Conservation (phyloP, 1,140 invertebrate species). For the Magallana ariakensis region DNA sequence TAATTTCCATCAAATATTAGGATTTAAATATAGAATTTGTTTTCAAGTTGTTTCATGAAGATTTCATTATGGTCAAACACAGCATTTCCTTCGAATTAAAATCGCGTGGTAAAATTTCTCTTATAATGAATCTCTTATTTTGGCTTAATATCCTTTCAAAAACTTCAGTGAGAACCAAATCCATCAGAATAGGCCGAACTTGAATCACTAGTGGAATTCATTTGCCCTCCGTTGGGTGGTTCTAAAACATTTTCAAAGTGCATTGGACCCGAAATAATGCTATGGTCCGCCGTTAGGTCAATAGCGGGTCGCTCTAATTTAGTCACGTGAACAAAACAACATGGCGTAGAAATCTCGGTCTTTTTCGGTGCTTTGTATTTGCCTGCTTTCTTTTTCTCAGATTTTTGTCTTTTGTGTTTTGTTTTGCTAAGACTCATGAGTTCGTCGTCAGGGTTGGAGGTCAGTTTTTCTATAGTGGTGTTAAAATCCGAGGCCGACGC, state of each 20-base stretch:
- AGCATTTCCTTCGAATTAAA: too few species aligned
- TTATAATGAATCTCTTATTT: too few species aligned
- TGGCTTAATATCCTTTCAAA: too few species aligned
- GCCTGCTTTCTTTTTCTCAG: constrained; percentile 66
- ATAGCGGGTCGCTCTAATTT: constrained; percentile 84
- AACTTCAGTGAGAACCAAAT: too few species aligned
- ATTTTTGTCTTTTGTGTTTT: constrained; percentile 80
- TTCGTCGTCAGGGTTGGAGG: constrained; percentile 90
- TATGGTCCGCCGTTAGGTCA: constrained; percentile 43
- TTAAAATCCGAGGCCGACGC: constrained; percentile 87
- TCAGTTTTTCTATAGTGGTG: constrained; percentile 85
- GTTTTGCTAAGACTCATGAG: constrained; percentile 83
- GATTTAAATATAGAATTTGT: too few species aligned
- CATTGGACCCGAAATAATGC: constrained; percentile 42
- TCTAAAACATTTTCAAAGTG: constrained; percentile 45
- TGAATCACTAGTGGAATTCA: constrained; percentile 3
- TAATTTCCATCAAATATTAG: too few species aligned
- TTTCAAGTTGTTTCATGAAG: too few species aligned
- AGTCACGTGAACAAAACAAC: constrained; percentile 92
- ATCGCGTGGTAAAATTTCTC: too few species aligned
- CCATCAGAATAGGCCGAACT: background rate
- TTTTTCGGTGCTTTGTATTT: constrained; percentile 85
- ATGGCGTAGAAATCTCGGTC: constrained; percentile 91
- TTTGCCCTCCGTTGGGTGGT: constrained; percentile 3
- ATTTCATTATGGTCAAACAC: too few species aligned